phyloP scores from a whole-genome alignment of 1,140 invertebrate genomes.

The Tetramorium parvispinum region DNA sequence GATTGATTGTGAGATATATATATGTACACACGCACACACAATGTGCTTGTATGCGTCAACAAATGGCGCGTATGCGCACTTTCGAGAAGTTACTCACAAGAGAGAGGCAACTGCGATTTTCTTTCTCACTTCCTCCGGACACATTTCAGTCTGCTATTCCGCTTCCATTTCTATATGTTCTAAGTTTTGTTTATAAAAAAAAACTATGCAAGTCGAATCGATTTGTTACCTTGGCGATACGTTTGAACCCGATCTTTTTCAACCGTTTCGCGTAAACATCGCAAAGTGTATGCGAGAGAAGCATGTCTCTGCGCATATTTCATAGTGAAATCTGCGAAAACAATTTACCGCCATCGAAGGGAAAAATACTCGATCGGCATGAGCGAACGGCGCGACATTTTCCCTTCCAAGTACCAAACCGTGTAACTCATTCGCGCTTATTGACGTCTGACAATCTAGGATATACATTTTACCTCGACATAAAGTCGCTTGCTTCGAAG shows the following conservation, averaged over 20 bases:
- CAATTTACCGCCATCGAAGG: conserved; percentile 1
- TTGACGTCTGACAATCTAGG: conserved; percentile 52
- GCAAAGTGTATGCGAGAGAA: not conserved
- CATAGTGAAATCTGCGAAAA: conserved; percentile 11
- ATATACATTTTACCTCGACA: conserved; percentile 20
- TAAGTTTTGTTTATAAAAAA: too few species aligned
- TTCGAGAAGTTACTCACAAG: too few species aligned
- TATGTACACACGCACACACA: too few species aligned
- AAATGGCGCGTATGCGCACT: too few species aligned
- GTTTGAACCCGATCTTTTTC: not conserved
- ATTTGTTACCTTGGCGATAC: not conserved
- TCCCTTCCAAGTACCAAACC: conserved; percentile 18
- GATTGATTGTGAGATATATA: too few species aligned
- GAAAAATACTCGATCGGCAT: conserved; percentile 29
- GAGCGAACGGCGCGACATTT: not conserved
- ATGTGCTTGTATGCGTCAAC: too few species aligned
- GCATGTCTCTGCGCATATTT: conserved; percentile 25
- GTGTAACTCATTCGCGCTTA: conserved; percentile 34
- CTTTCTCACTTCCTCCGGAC: too few species aligned
- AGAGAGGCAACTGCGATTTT: too few species aligned
- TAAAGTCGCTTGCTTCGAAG: conserved; percentile 27
- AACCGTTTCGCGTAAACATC: conserved; percentile 12
- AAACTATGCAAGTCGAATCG: not conserved
- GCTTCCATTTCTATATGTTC: too few species aligned
- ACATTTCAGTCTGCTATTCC: too few species aligned